Percentiles rank a stretch among this genome's conserved stretches.
Conservation (phyloP, 2,888 invertebrate species). For the Lepetodrilus schrolli region DNA sequence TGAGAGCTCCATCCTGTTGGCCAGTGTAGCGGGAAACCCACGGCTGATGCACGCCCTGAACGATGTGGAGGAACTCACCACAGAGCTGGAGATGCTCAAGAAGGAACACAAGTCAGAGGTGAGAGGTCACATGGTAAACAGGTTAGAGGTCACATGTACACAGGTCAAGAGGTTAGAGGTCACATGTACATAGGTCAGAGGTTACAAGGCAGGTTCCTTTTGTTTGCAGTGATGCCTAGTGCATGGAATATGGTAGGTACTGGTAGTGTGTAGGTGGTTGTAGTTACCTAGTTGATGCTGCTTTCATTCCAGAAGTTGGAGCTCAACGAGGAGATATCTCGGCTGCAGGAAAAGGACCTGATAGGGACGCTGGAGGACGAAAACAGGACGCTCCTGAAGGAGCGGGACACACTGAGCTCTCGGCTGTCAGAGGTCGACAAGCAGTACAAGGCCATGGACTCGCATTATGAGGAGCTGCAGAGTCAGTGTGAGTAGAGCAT, state of each 20-base stretch:
- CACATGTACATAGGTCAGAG: no score
- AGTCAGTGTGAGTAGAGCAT: conserved; percentile 35
- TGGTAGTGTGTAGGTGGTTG: no score
- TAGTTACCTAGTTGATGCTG: not conserved
- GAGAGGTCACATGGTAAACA: no score
- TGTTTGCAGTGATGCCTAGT: not conserved
- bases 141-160: no score
- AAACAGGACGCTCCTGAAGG: conserved; percentile 42
- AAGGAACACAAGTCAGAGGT: conserved; percentile 52
- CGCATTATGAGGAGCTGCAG: conserved; percentile 39
- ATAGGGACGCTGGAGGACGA: conserved; percentile 47
- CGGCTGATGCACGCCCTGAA: conserved; percentile 61
- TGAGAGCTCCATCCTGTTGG: conserved; percentile 61
- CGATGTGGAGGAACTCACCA: conserved; percentile 59
- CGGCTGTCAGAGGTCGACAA: conserved; percentile 48
- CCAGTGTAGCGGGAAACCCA: conserved; percentile 54
- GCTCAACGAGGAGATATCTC: conserved; percentile 45
- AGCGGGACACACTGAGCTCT: conserved; percentile 47
- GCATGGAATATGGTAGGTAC: no score
- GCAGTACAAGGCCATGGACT: conserved; percentile 46
- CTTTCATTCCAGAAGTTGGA: conserved; percentile 44
- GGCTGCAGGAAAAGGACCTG: conserved; percentile 37
- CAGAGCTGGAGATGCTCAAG: conserved; percentile 51
- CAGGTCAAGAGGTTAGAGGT: no score
- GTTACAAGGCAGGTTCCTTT: no score